Base-by-base conservation (phyloP, 1,140 invertebrate genomes). In the Argopecten irradians region DNA sequence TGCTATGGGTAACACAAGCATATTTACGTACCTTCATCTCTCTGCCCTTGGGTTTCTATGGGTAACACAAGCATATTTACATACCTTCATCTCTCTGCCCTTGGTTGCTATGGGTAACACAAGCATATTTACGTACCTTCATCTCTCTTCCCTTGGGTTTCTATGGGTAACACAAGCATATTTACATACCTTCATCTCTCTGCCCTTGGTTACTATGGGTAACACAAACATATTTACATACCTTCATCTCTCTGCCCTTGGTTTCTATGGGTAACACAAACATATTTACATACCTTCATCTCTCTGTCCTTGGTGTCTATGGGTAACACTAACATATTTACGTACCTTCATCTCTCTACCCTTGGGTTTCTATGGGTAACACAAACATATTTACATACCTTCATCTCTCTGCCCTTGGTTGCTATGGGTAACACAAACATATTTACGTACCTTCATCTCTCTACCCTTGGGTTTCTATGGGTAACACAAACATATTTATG, bases 401-500 rank as follows among this genome's bases (percentile, higher is more conserved):
- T 55, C 43, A 11, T 55, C 7, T 55, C 43, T 19, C 22, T 13
- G 3, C 16, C 7, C 43, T 55, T 55, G 34, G 95, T 96, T 91
- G 95, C 95, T 41, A 95, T n/a, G n/a, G n/a, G n/a, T n/a, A n/a
- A n/a, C n/a, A n/a, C n/a, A n/a, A n/a, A n/a, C n/a, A n/a, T n/a
- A 39, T 13, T 39, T 39, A 39, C n/a, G n/a, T 91, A 95, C 95
- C 93, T 94, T 94, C 93, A 95, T 93, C 90, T 95, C 93, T 88
- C 94, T 91, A 5, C 95, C 95, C 90, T 95, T 95, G 36, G n/a
- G 95, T 96, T 91, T 95, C 95, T 46, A 95, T 95, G 22, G 95
- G 95, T 86, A 96, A 89, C 35, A 95, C 85, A 41, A 95, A n/a
- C 36, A 5, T 39, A 39, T 39, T 13, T 39, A 13, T 39, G 13